These are phyloP conservation scores for Rhinolophus ferrumequinum DNA, from an alignment of 2,113 vertebrate genomes.

Conservation along the genomic window DNA sequence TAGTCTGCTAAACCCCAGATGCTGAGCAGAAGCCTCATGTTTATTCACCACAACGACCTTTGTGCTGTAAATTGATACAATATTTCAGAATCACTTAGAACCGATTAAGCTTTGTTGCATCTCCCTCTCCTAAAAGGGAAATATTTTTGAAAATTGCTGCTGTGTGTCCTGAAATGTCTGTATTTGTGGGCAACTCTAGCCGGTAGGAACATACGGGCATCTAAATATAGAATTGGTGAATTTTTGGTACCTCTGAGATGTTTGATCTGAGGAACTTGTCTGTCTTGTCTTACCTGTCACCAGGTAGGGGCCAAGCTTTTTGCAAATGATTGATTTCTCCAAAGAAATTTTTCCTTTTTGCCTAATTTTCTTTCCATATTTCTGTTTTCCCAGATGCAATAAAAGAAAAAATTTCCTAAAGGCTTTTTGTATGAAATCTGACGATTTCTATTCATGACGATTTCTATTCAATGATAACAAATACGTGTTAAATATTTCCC, in stretches of 20 bases:
- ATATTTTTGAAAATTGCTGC: conserved; percentile 70
- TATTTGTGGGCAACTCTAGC: conserved; percentile 63
- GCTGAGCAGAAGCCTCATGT: conserved; percentile 72
- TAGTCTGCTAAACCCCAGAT: conserved; percentile 73
- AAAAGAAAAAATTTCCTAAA: not conserved
- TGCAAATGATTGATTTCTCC: conserved; percentile 15
- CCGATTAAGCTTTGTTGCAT: conserved; percentile 77
- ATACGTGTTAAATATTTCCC: not conserved
- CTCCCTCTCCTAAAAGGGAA: conserved; percentile 73
- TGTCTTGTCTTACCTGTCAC: conserved; percentile 20
- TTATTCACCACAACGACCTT: conserved; percentile 78
- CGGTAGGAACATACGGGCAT: conserved; percentile 79
- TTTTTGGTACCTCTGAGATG: conserved; percentile 73
- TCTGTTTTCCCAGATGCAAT: not conserved
- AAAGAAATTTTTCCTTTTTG: not conserved
- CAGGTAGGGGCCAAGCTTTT: not conserved
- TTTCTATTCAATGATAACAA: not conserved
- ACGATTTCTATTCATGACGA: not conserved
- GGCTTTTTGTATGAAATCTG: not conserved
- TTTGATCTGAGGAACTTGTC: conserved; percentile 13
- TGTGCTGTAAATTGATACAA: conserved; percentile 80
- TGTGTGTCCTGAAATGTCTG: conserved; percentile 38
- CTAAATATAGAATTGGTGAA: conserved; percentile 83
- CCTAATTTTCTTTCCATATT: not conserved
- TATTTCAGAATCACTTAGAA: conserved; percentile 82